A percentile compares a stretch with the other conserved stretches of the same genome.
Conservation (phyloP, 2,113 vertebrate genomes). For the Ivindomyrus marchei region DNA sequence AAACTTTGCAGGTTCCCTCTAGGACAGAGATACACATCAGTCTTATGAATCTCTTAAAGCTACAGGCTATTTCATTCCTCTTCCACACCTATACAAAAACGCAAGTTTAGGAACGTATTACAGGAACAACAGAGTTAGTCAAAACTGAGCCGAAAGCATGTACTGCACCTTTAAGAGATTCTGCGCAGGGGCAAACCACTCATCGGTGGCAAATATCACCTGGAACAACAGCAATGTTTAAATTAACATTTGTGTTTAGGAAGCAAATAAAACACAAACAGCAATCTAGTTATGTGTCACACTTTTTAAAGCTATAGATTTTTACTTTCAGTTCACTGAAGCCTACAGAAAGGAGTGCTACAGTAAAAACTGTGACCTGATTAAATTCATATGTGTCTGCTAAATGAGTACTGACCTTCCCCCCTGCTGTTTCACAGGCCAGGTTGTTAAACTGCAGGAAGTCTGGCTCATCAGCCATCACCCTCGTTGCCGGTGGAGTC, state of each 20-base stretch:
- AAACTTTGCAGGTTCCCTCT: slow-evolving; percentile 56
- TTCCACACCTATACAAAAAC: background rate
- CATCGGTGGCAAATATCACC: slow-evolving; percentile 65
- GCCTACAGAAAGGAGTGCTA: background rate
- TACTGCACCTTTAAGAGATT: slow-evolving; percentile 62
- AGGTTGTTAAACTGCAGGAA: slow-evolving; percentile 62
- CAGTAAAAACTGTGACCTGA: background rate
- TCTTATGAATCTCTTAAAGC: background rate
- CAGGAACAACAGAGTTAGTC: background rate
- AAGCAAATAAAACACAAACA: background rate
- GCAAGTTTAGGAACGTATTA: background rate
- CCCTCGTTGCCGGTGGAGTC: slow-evolving; percentile 23
- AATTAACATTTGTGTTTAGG: background rate
- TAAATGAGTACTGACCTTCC: slow-evolving; percentile 48
- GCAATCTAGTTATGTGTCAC: background rate
- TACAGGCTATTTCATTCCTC: background rate
- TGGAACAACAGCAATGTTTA: slow-evolving; percentile 22
- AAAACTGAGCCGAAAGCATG: background rate
- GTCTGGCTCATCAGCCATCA: slow-evolving; percentile 30
- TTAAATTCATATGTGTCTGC: background rate
- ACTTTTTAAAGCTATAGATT: background rate
- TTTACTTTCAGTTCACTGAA: background rate
- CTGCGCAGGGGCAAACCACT: slow-evolving; percentile 62
- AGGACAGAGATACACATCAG: background rate
- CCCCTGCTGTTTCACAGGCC: slow-evolving; percentile 53